phyloP scores from a whole-genome alignment of 2,113 vertebrate species.

The Scomber japonicus region DNA sequence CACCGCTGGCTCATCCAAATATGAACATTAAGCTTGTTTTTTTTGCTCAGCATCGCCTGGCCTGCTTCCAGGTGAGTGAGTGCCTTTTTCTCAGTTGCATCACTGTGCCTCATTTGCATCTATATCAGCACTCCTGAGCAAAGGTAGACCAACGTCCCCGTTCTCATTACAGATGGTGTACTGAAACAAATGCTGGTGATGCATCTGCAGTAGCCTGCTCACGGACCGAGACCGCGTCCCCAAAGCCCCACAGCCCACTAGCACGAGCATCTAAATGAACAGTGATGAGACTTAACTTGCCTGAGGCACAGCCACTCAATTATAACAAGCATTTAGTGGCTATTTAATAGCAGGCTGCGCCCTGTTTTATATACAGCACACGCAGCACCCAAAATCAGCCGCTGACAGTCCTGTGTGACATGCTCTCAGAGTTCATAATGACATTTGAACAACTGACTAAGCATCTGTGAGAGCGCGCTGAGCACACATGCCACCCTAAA shows the following conservation, averaged over 20 bases:
- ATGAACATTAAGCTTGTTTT: too few relatives aligned
- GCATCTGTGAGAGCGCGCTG: neutral
- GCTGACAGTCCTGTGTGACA: slow-evolving; percentile 4
- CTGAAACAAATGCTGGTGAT: slow-evolving; percentile 38
- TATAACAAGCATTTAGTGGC: slow-evolving; percentile 31
- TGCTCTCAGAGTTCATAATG: slow-evolving; percentile 18
- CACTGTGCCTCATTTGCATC: slow-evolving; percentile 55
- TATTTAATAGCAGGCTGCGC: slow-evolving; percentile 17
- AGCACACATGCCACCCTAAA: neutral
- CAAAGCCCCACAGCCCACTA: neutral
- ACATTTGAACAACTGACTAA: slow-evolving; percentile 25
- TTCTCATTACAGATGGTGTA: slow-evolving; percentile 40
- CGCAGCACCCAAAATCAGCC: neutral
- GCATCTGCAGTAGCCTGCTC: slow-evolving; percentile 16
- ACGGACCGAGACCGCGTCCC: neutral
- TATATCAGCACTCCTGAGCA: slow-evolving; percentile 34
- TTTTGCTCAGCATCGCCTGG: slow-evolving; percentile 14
- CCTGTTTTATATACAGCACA: neutral
- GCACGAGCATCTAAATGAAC: slow-evolving; percentile 37
- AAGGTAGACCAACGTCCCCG: slow-evolving; percentile 20
- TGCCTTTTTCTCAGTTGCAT: slow-evolving; percentile 37
- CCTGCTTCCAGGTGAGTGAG: slow-evolving; percentile 3
- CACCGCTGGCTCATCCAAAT: neutral
- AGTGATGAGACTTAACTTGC: slow-evolving; percentile 38
- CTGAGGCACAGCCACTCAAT: slow-evolving; percentile 34